Evolutionary conservation across 2,797 vertebrate genomes (phyloP), one percentile per base, ranked within the genome.

Genomic region (Chaetophractus vellerosus): DNA sequence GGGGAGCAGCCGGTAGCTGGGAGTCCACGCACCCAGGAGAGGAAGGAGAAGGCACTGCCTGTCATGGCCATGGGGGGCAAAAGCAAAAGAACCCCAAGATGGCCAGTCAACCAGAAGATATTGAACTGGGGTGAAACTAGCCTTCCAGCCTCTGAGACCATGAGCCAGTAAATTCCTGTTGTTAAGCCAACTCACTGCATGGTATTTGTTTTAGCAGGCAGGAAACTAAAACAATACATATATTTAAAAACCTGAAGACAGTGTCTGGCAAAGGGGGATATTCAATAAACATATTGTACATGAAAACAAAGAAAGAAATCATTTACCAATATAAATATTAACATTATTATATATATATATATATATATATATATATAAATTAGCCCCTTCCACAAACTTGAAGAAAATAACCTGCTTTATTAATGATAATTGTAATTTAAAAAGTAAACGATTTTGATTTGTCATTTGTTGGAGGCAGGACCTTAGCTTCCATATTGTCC

Each of bases 341-440:
- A 72, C 84, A 75, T 52, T 59, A 55, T 18, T 24, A 38, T 38
- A 38, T 38, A 38, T 38, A 38, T 38, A 38, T 38, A 38, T n/a
- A n/a, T n/a, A n/a, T n/a, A 26, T 59, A 59, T 59, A 57, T 66
- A 74, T 38, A 61, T 36, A 31, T 31, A 72, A 92, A 66, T 66
- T 11, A 59, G 48, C 1, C 16, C 14, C 2, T 88, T 14, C 36
- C 14, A 88, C 12, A 85, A 84, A 79, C 21, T 28, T 74, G 52
- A 93, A 80, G 50, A 71, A 71, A 96, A 82, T 66, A 26, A 83
- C 59, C 55, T 83, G 9, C n/a, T 61, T 88, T 89, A 82, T 66
- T 79, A 71, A 59, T 79, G 18, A 50, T 59, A 78, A 88, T 82
- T 78, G n/a, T n/a, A 92, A 50, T 66, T 66, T 81, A 57, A 69